phyloP scores from a whole-genome alignment of 92 coral and sea anemone genomes.

The Zoanthus sociatus region DNA sequence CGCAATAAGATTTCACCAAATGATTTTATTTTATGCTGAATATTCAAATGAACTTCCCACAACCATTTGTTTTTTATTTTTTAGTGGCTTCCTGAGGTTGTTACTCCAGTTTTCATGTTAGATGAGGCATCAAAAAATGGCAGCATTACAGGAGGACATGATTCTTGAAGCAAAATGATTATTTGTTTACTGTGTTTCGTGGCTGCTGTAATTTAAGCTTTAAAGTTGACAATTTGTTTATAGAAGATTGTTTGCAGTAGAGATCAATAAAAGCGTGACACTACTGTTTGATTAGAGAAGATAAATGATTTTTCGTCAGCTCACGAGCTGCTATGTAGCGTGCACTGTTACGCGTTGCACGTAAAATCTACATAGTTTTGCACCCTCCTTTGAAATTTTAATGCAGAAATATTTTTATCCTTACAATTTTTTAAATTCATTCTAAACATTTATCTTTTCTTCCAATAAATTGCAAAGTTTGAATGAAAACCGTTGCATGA shows the following conservation, averaged over 20 bases:
- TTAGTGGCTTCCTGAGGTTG: too few species aligned
- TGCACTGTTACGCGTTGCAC: not conserved
- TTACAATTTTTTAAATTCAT: conserved; percentile 1
- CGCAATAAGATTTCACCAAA: too few species aligned
- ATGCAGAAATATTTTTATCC: conserved; percentile 7
- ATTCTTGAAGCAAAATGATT: not conserved
- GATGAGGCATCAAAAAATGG: conserved; percentile 4
- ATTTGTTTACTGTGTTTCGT: conserved; percentile 3
- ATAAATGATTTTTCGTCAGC: not conserved
- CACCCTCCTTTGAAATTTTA: not conserved
- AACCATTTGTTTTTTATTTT: too few species aligned
- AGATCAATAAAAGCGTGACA: conserved; percentile 15
- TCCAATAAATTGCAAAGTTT: conserved; percentile 4
- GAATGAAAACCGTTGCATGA: conserved; percentile 6
- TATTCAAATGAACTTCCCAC: too few species aligned
- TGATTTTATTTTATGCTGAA: too few species aligned
- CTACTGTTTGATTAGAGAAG: conserved; percentile 2
- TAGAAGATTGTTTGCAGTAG: not conserved
- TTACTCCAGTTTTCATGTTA: not conserved
- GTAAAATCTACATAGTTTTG: conserved; percentile 7
- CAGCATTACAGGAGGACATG: not conserved
- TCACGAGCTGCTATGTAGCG: not conserved
- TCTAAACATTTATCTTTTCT: not conserved
- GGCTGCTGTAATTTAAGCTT: not conserved
- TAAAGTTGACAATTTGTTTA: conserved; percentile 6